Evolutionary conservation across 2,113 vertebrate genomes (phyloP).

Genomic region (Glaucidium brasilianum): DNA sequence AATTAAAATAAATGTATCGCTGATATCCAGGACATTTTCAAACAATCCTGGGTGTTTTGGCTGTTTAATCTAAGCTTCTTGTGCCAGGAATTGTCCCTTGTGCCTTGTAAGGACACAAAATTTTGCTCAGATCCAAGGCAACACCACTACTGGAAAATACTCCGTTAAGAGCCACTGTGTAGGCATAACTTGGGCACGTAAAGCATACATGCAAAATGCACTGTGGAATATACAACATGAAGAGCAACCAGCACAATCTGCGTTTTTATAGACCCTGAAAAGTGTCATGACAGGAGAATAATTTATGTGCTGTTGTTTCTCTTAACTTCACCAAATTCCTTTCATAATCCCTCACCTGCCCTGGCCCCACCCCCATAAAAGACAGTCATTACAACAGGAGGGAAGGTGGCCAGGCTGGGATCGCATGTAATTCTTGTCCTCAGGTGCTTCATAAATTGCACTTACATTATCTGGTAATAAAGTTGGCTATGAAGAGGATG

Average conservation of each 20-base stretch:
- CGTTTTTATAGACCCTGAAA: not conserved
- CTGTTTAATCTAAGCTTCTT: not conserved
- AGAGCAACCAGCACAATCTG: conserved; percentile 17
- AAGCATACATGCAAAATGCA: not conserved
- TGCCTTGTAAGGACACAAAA: not conserved
- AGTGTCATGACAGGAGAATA: not conserved
- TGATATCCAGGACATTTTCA: not conserved
- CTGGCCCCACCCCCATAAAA: not conserved
- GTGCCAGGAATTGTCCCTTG: not conserved
- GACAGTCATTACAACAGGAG: not conserved
- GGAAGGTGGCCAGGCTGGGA: not conserved
- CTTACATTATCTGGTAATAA: not conserved
- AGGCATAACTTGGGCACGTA: not conserved
- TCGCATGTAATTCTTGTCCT: not conserved
- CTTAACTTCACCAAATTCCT: not conserved
- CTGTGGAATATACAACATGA: not conserved
- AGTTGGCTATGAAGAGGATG: not conserved
- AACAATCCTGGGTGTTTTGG: not conserved
- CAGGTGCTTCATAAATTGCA: conserved; percentile 4
- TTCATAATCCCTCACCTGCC: not conserved
- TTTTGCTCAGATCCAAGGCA: not conserved
- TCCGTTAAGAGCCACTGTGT: not conserved
- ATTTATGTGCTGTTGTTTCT: not conserved
- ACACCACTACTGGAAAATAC: not conserved
- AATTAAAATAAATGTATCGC: not conserved